Evolutionary conservation across 2,888 invertebrate genomes (phyloP), one percentile per base, ranked within the genome.

Genomic region (Drosophila acutilabella): DNA sequence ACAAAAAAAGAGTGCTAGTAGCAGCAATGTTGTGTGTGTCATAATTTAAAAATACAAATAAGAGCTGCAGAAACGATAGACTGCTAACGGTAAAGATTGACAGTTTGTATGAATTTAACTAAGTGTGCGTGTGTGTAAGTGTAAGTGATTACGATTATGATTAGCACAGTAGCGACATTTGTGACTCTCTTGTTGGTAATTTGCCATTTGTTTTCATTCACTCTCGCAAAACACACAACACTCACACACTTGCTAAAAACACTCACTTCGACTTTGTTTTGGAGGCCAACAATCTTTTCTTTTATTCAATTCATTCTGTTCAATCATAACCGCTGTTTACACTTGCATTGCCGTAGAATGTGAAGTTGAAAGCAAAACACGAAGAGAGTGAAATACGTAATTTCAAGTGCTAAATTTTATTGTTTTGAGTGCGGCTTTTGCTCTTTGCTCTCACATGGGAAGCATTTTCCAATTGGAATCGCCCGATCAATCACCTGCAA

Each of bases 1-100:
- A 13, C 4, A 40, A n/a, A 41, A 36, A 41, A 36, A 70, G 65
- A 60, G 70, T 41, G 20, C 16, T 18, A 57, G 57, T 20, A 45
- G 44, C 5, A 36, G 48, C 64, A 69, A 50, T 47, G 38, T 69
- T 50, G 59, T 57, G 88, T 90, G 90, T 89, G 90, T 91, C 90
- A 90, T 91, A 89, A 88, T 89, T 91, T 91, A 90, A 81, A 90
- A 90, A 90, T 90, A 91, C 71, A 79, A 78, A 78, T 79, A 78
- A 76, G 59, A 76, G 64, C 72, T 73, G 72, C 73, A 73, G 47
- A 73, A 68, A 68, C 66, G 50, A 64, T 50, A 64, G 62, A 71
- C 60, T 52, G 68, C 67, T 84, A 83, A 84, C 87, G 85, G 84
- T 81, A 79, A 71, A 71, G 73, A 66, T 79, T 74, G 77, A 71